Percentiles rank a stretch among this genome's conserved stretches.
Conservation (phyloP, 2,113 vertebrate genomes). For the Spea bombifrons region DNA sequence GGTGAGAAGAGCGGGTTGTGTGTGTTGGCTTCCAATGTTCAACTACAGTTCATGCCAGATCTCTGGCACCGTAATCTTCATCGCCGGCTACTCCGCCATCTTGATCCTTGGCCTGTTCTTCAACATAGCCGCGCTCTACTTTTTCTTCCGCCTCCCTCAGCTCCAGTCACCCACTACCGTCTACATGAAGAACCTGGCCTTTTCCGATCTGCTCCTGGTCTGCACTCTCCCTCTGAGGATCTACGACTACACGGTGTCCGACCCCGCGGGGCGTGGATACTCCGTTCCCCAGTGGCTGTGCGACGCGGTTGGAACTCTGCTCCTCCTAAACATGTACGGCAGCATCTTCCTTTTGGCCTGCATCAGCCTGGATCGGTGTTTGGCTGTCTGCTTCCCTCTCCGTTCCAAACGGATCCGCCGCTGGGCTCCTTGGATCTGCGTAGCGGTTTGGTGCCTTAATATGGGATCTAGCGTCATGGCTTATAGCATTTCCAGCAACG, state of each 20-base stretch:
- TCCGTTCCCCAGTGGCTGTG: constrained; percentile 38
- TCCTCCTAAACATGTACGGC: constrained; percentile 71
- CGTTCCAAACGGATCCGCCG: constrained; percentile 53
- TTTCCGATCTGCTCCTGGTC: constrained; percentile 61
- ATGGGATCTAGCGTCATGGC: constrained; percentile 53
- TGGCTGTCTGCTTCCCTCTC: constrained; percentile 65
- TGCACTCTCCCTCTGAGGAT: constrained; percentile 62
- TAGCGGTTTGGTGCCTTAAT: constrained; percentile 62
- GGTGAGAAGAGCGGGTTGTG: no score
- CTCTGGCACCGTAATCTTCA: not conserved
- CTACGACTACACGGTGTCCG: constrained; percentile 45
- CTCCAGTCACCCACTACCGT: constrained; percentile 60
- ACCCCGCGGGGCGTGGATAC: no score
- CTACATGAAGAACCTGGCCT: constrained; percentile 70
- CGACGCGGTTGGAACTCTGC: constrained; percentile 51
- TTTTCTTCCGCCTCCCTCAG: constrained; percentile 37
- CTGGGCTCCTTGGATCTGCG: constrained; percentile 56
- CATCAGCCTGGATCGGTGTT: constrained; percentile 66
- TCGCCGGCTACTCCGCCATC: constrained; percentile 25
- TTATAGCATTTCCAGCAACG: constrained; percentile 35
- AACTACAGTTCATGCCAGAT: not conserved
- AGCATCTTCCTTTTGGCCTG: constrained; percentile 68
- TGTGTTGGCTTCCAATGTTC: constrained; percentile 6
- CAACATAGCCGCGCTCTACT: constrained; percentile 23
- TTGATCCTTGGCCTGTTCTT: constrained; percentile 12